phyloP scores from a whole-genome alignment of 2,888 invertebrate genomes.

The Ornithoptera alexandrae region DNA sequence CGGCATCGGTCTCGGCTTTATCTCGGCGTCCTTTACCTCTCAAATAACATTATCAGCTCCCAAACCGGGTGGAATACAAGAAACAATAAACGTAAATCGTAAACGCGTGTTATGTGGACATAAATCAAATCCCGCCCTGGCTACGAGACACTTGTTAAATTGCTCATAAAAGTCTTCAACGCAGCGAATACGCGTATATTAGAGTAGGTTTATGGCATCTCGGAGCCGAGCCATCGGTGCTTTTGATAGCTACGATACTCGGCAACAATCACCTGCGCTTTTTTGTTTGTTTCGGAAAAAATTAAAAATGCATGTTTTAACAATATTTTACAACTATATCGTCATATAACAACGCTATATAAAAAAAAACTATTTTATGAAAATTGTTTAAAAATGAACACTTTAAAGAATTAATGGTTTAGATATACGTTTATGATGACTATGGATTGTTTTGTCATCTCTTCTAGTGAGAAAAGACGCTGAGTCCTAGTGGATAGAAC shows the following conservation, averaged over 20 bases:
- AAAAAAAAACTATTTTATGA: no score
- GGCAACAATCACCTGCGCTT: conserved; percentile 5
- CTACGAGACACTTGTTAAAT: conserved; percentile 72
- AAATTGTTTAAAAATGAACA: no score
- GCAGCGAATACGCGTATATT: conserved; percentile 67
- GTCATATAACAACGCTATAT: no score
- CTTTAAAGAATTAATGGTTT: no score
- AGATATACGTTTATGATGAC: no score
- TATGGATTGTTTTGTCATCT: no score
- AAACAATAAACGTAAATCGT: conserved; percentile 69
- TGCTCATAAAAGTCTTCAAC: conserved; percentile 72
- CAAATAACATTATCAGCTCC: conserved; percentile 66
- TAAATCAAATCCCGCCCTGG: conserved; percentile 66
- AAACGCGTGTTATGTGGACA: conserved; percentile 63
- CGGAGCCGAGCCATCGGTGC: conserved; percentile 44
- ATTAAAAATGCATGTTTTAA: background rate
- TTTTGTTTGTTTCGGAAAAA: background rate
- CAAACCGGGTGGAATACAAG: conserved; percentile 61
- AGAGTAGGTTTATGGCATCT: conserved; percentile 58
- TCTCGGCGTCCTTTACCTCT: conserved; percentile 46
- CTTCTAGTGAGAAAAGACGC: no score
- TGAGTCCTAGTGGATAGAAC: no score
- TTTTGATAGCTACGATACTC: conserved; percentile 49
- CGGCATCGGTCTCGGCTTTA: conserved; percentile 35
- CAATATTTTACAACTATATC: no score